phyloP scores from a whole-genome alignment of 2,888 invertebrate genomes.

The Acanthopleura granulata region DNA sequence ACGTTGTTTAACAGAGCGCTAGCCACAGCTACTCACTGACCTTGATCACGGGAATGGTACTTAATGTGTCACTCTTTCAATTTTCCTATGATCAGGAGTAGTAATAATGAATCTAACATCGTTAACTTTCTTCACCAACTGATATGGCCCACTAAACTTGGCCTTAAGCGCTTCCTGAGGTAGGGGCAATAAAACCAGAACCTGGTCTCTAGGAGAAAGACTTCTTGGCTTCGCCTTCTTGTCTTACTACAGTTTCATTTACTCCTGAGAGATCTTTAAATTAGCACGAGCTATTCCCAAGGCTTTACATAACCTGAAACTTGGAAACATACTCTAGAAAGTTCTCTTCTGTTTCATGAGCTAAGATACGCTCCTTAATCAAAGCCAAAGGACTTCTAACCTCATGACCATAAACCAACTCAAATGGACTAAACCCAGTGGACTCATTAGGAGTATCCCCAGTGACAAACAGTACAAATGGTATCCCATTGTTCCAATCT shows the following conservation, averaged over 20 bases:
- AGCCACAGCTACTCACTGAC: neutral
- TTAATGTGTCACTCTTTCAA: conserved; percentile 33
- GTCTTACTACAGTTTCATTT: too few species aligned
- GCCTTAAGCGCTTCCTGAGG: conserved; percentile 17
- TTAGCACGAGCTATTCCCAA: conserved; percentile 25
- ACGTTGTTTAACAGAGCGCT: too few species aligned
- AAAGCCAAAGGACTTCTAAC: conserved; percentile 18
- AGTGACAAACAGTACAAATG: neutral
- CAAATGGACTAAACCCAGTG: neutral
- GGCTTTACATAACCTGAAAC: too few species aligned
- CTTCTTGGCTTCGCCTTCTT: too few species aligned
- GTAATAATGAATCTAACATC: conserved; percentile 20
- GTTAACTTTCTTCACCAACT: neutral
- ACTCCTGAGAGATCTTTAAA: too few species aligned
- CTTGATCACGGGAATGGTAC: conserved; percentile 26
- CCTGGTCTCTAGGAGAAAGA: too few species aligned
- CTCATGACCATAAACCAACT: conserved; percentile 20
- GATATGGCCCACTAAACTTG: conserved; percentile 23
- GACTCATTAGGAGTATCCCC: neutral
- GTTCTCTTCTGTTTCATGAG: conserved; percentile 19
- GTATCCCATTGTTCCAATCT: neutral
- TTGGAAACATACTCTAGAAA: neutral
- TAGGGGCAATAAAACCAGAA: neutral
- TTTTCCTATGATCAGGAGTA: conserved; percentile 32
- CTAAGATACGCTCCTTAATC: conserved; percentile 19